Conservation (phyloP, 2,888 invertebrate genomes). For the Bellardia bayeri region DNA sequence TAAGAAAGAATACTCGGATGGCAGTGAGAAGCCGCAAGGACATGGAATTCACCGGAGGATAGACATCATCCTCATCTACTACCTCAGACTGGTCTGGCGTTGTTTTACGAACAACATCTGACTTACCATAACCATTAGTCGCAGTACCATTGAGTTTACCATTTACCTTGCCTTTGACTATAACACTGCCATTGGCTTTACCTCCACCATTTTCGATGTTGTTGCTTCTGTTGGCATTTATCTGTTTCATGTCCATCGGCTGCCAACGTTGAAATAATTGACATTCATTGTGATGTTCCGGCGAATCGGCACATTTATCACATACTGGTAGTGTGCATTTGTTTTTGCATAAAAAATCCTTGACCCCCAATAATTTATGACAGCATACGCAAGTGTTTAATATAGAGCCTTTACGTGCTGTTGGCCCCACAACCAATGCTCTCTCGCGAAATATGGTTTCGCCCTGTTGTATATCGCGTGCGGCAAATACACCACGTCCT, state of each 20-base stretch:
- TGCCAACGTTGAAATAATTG: constrained; percentile 86
- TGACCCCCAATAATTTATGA: constrained; percentile 84
- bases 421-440: constrained; percentile 89
- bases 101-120: constrained; percentile 15
- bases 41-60: constrained; percentile 78
- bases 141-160: background rate
- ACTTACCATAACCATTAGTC: constrained; percentile 11
- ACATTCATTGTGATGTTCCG: constrained; percentile 88
- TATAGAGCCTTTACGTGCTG: constrained; percentile 85
- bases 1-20: constrained; percentile 81
- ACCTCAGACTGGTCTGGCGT: background rate
- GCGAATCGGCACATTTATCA: constrained; percentile 86
- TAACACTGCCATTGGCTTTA: background rate
- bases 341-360: constrained; percentile 85
- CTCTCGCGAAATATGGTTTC: constrained; percentile 90
- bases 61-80: constrained; percentile 30
- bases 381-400: constrained; percentile 88
- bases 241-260: constrained; percentile 83
- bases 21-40: constrained; percentile 82
- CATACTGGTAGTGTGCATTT: constrained; percentile 90
- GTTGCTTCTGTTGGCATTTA: constrained; percentile 59
- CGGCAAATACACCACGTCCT: constrained; percentile 90
- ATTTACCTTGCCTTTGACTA: background rate
- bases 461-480: constrained; percentile 87
- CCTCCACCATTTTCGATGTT: background rate